Conservation (phyloP, 2,113 vertebrate species). For the Coreoperca whiteheadi region DNA sequence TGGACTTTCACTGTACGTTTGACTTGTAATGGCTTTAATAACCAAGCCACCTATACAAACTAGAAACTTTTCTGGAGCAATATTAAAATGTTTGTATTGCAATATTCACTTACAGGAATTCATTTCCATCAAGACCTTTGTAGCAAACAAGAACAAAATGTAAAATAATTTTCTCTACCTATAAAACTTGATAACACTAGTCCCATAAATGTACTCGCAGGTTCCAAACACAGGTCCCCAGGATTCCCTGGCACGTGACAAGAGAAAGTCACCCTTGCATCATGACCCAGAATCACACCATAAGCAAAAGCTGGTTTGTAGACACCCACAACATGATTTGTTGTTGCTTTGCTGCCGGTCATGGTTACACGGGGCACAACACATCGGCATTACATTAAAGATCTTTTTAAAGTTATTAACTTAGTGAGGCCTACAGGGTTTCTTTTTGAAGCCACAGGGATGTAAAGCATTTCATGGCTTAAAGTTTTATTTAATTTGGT, state of each 20-base stretch:
- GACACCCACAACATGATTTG: slow-evolving; percentile 36
- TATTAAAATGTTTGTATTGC: neutral
- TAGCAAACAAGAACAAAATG: neutral
- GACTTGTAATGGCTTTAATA: neutral
- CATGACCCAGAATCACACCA: slow-evolving; percentile 24
- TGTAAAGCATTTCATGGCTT: slow-evolving; percentile 42
- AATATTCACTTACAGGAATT: neutral
- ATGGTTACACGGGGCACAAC: neutral
- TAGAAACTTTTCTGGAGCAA: neutral
- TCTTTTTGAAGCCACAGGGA: slow-evolving; percentile 1
- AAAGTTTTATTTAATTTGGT: slow-evolving; percentile 35
- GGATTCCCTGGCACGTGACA: slow-evolving; percentile 7
- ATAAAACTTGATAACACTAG: neutral
- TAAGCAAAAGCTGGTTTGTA: slow-evolving; percentile 27
- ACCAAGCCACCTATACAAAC: neutral
- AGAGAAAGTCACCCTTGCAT: slow-evolving; percentile 15
- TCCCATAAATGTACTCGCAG: neutral
- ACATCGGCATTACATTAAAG: neutral
- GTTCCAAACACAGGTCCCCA: neutral
- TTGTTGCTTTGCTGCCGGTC: slow-evolving; percentile 2
- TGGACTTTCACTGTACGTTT: neutral
- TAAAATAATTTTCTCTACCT: too few relatives aligned
- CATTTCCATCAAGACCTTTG: neutral
- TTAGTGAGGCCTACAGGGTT: neutral
- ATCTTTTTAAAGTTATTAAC: slow-evolving; percentile 17